Evolutionary conservation across 2,797 vertebrate genomes (phyloP).

Genomic region (Selene dorsalis): DNA sequence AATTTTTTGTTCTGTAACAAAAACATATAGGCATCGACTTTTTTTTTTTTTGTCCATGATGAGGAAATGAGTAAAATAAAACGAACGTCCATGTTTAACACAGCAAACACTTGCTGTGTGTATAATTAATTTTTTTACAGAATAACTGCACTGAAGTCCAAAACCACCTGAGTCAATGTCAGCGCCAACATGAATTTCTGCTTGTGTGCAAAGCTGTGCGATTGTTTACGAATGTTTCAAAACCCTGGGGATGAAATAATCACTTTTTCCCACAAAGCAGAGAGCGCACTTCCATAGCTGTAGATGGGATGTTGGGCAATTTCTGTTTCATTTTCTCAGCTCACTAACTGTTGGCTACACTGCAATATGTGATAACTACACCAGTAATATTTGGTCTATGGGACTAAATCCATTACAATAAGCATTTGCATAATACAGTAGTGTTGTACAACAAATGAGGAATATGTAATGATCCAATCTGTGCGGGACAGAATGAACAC

Average conservation of each 20-base stretch:
- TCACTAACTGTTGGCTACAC: constrained; percentile 83
- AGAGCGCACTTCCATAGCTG: constrained; percentile 70
- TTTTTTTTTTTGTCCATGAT: constrained; percentile 23
- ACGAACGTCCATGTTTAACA: constrained; percentile 17
- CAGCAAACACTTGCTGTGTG: constrained; percentile 30
- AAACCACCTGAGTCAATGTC: constrained; percentile 65
- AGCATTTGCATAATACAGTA: constrained; percentile 80
- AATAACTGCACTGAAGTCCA: constrained; percentile 58
- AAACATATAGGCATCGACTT: neutral
- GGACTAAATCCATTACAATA: constrained; percentile 78
- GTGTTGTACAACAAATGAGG: constrained; percentile 77
- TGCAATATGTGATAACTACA: constrained; percentile 72
- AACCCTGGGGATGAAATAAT: constrained; percentile 72
- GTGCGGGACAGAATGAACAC: constrained; percentile 72
- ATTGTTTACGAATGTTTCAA: constrained; percentile 74
- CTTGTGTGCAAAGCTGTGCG: constrained; percentile 59
- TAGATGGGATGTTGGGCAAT: constrained; percentile 73
- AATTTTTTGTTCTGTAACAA: constrained; percentile 9
- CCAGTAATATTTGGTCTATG: constrained; percentile 76
- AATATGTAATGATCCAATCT: constrained; percentile 80
- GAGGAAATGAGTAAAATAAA: constrained; percentile 34
- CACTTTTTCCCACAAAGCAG: constrained; percentile 61
- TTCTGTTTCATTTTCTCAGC: constrained; percentile 80
- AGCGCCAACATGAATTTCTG: constrained; percentile 61
- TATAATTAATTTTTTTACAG: constrained; percentile 63